Conservation (phyloP, 2,113 vertebrate genomes). For the Heterochromis multidens region DNA sequence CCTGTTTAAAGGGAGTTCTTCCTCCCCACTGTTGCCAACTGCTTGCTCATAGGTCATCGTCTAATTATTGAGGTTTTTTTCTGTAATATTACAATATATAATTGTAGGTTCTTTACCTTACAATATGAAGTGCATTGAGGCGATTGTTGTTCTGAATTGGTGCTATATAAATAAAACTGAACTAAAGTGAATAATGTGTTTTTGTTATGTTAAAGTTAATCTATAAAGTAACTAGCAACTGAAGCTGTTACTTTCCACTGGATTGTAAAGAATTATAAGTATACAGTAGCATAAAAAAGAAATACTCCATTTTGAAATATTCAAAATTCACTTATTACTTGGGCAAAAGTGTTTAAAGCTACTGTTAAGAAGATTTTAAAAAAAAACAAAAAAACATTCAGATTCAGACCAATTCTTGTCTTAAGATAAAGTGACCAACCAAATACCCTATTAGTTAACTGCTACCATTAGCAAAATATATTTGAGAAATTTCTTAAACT, state of each 20-base stretch:
- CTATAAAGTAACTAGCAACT: neutral
- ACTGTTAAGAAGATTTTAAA: neutral
- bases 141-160: neutral
- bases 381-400: neutral
- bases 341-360: neutral
- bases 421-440: neutral
- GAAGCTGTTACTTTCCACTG: neutral
- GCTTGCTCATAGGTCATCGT: neutral
- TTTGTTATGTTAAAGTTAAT: neutral
- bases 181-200: neutral
- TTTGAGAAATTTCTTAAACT: neutral
- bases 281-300: neutral
- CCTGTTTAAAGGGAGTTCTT: neutral
- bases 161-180: neutral
- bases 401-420: too few relatives aligned
- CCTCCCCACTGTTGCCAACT: neutral
- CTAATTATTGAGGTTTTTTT: neutral
- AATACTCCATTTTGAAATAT: neutral
- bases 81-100: too few relatives aligned
- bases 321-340: neutral
- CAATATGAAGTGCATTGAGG: neutral
- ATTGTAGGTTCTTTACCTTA: neutral
- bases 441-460: neutral
- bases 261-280: neutral
- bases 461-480: neutral